These are phyloP conservation scores for Promerops cafer DNA, from an alignment of 2,113 vertebrate genomes.

Conservation along the genomic window DNA sequence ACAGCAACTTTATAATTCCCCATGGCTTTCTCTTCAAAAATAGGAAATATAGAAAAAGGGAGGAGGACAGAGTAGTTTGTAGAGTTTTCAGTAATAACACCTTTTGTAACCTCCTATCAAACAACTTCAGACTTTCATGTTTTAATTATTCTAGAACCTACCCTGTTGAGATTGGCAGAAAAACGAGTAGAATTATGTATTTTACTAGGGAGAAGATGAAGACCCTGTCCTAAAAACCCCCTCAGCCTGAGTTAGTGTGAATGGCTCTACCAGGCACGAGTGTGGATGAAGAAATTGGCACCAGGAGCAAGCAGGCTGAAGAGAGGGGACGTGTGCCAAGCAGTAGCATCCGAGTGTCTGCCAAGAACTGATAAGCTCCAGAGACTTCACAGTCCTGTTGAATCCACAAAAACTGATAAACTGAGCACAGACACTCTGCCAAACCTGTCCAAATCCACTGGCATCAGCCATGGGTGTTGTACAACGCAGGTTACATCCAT, in stretches of 20 bases:
- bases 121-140: not conserved
- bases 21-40: not conserved
- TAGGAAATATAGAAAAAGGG: not conserved
- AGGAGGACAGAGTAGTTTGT: not conserved
- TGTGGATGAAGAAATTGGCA: not conserved
- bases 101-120: not conserved
- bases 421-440: not conserved
- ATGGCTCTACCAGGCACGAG: not conserved
- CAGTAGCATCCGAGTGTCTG: accelerated
- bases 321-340: not conserved
- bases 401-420: not conserved
- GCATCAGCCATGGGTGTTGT: not conserved
- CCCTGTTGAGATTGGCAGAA: not conserved
- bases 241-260: not conserved
- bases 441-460: not conserved
- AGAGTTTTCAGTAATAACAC: not conserved
- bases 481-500: not conserved
- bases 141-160: not conserved
- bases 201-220: not conserved
- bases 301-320: not conserved
- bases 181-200: not conserved
- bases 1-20: not conserved
- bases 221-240: not conserved
- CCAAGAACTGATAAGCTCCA: not conserved
- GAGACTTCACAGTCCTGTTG: not conserved